phyloP scores from a whole-genome alignment of 1,140 invertebrate genomes.

The Cydia amplana region DNA sequence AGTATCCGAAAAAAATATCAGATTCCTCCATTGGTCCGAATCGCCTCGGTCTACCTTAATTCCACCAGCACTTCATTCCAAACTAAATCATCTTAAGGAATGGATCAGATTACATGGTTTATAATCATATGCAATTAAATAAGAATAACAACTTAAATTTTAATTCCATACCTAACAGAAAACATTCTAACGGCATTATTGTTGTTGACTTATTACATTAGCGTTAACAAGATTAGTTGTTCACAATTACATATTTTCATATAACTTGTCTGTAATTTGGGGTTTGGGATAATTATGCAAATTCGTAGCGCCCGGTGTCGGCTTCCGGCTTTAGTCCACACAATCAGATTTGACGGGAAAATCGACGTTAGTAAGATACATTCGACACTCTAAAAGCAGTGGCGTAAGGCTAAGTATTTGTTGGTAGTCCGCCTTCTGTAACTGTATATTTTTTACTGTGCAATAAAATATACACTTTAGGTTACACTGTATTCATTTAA shows the following conservation, averaged over 20 bases:
- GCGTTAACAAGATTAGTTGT: not conserved
- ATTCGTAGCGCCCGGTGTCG: not conserved
- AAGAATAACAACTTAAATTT: too few relatives aligned
- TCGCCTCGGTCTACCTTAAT: too few relatives aligned
- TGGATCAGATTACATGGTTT: too few relatives aligned
- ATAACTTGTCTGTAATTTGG: not conserved
- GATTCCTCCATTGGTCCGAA: too few relatives aligned
- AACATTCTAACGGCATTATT: not conserved
- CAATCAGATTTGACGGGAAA: constrained; percentile 3
- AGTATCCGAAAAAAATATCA: too few relatives aligned
- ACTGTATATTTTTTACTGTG: too few relatives aligned
- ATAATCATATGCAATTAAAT: too few relatives aligned
- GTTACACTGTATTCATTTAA: not conserved
- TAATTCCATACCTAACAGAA: not conserved
- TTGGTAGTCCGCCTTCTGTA: not conserved
- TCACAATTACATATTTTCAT: constrained; percentile 8
- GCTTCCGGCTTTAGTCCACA: not conserved
- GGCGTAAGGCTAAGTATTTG: not conserved
- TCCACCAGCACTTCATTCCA: too few relatives aligned
- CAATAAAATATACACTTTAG: not conserved
- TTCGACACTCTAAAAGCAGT: not conserved
- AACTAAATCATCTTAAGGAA: too few relatives aligned
- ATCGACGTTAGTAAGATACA: not conserved
- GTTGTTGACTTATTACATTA: not conserved
- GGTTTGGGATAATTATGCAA: constrained; percentile 14